Base-by-base conservation (phyloP, 2,113 vertebrate species). In the Cololabis saira region DNA sequence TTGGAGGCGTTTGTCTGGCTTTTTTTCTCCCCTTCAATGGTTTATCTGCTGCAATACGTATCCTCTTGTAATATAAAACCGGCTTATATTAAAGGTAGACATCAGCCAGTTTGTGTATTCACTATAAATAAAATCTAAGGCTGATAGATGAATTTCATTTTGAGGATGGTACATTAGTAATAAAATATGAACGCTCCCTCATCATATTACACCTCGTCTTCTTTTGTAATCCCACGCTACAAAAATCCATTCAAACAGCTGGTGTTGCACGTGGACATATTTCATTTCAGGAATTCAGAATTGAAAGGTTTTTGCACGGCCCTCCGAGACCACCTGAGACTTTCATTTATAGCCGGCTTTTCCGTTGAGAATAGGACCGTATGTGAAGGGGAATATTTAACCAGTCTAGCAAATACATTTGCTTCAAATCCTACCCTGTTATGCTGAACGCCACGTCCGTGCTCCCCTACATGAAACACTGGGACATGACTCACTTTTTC, bases 401-500 rank as follows among this genome's bases (percentile, higher is more conserved):
- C 54, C 37, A 53, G n/a, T 21, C 12, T 47, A 27, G 45, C 61
- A 49, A 50, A 4, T 11, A 54, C 15, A 52, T 73, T 17, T 12
- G 27, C 12, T 7, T 9, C 5, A 37, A 37, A 37, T 9, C 6
- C 33, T 9, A 37, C 33, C 6, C 33, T 7, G n/a, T 47, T 47
- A 40, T 24, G 51, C 62, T 74, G 63, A 70, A 15, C 58, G 58
- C 53, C 3, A 68, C 65, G 55, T 80, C 74, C 55, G 65, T n/a
- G 51, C 63, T 79, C 78, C 56, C 47, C 43, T 11, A 41, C 71
- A 68, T 18, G 60, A 80, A 78, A 81, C 45, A 60, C 51, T 67
- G 50, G 71, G 44, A 30, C 55, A 74, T 81, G 84, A 91, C 57
- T 90, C 84, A 87, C 49, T 82, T 33, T 87, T 84, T 82, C 84